A percentile compares a stretch with the other conserved stretches of the same genome.
phyloP scores from a whole-genome alignment of 2,888 invertebrate genomes.

The Ectropis crepuscularia region DNA sequence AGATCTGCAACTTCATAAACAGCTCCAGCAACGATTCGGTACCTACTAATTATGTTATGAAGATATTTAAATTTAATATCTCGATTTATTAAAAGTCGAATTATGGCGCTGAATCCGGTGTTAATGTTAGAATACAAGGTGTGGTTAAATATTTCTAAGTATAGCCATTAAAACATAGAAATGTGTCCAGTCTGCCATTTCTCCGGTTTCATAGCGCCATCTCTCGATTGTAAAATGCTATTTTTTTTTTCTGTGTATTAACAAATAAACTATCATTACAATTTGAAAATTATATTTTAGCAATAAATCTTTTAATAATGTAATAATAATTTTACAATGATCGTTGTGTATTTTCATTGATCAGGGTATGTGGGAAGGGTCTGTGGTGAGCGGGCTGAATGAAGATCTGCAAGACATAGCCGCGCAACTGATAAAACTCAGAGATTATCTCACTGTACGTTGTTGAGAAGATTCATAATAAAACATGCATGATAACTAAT shows the following conservation, averaged over 20 bases:
- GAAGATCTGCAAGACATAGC: slow-evolving; percentile 67
- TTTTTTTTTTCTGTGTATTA: too few relatives aligned
- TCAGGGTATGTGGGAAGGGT: slow-evolving; percentile 73
- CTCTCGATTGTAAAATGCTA: too few relatives aligned
- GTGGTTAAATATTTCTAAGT: too few relatives aligned
- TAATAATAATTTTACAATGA: slow-evolving; percentile 24
- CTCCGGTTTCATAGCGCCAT: too few relatives aligned
- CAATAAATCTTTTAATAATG: slow-evolving; percentile 22
- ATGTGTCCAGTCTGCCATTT: too few relatives aligned
- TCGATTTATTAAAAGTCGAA: background rate
- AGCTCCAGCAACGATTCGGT: slow-evolving; percentile 78
- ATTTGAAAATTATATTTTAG: background rate
- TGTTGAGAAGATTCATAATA: background rate
- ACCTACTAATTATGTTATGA: slow-evolving; percentile 35
- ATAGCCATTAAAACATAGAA: too few relatives aligned
- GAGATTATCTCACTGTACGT: slow-evolving; percentile 66
- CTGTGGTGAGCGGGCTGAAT: slow-evolving; percentile 49
- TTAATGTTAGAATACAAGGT: too few relatives aligned
- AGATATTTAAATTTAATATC: background rate
- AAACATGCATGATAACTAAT: slow-evolving; percentile 32
- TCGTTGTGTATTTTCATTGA: slow-evolving; percentile 13
- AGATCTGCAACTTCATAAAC: slow-evolving; percentile 72
- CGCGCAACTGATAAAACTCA: slow-evolving; percentile 61
- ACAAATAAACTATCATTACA: background rate
- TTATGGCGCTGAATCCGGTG: background rate